Evolutionary conservation across 2,888 invertebrate genomes (phyloP), one percentile per base, ranked within the genome.

Genomic region (Helicoverpa assulta): DNA sequence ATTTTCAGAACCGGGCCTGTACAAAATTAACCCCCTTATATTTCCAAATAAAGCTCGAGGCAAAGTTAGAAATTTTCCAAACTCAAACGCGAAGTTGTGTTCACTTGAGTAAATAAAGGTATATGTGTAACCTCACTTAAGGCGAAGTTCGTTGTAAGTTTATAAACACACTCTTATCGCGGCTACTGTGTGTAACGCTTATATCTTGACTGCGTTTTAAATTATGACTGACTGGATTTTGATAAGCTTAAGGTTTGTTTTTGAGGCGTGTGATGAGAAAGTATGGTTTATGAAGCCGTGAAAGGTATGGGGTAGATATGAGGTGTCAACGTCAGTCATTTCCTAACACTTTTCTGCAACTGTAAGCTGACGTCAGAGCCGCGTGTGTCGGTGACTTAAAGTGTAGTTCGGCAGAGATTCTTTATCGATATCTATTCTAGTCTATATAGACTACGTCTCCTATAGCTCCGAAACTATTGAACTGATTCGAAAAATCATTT

Each of bases 31-130:
- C 0, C 0, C 40, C 61, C 70, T 40, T 82, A 74, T 78, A 53
- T 61, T 55, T n/a, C 43, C 63, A 67, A 50, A 33, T 43, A 18
- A 19, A 66, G 62, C 74, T 73, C 74, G 73, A 57, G 67, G 66
- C 52, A 14, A 86, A 85, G 80, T 81, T 81, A 74, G 60, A 76
- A 80, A 80, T 62, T 80, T 81, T 78, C 50, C 26, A 60, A 86
- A 85, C 78, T 86, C 83, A 80, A 85, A 85, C 84, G 65, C 71
- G 56, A 83, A 82, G 76, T 85, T 78, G 63, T 71, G 70, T 78
- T 78, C 76, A 77, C 71, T 78, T 67, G 81, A 80, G 81, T 85
- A 84, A 84, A 88, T 85, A 87, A 84, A 84, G 76, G 75, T 75
- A 61, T 67, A 58, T 69, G 73, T 51, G 33, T 64, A 61, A 66